Evolutionary conservation across 2,797 vertebrate genomes (phyloP), one percentile per base, ranked within the genome.

Genomic region (Threskiornis aethiopicus): DNA sequence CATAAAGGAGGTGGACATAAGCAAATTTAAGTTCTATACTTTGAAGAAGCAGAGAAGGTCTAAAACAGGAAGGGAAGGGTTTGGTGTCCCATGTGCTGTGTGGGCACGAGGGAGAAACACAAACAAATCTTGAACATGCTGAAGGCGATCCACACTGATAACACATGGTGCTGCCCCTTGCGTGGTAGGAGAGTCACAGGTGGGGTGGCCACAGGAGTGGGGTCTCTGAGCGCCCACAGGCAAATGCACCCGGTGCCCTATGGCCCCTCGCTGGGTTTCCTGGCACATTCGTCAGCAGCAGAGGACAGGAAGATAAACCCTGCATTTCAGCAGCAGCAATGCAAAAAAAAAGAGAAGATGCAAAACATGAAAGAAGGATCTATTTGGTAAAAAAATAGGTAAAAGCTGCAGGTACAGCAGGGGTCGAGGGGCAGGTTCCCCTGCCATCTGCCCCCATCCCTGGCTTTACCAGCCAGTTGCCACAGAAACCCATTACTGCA

Each of bases 401-500:
- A 61, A 79, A 65, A 91, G 10, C 66, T 44, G 83, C 67, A 47
- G 62, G 46, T 37, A 44, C 16, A 15, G 16, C 1, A 0, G 65
- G 70, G 29, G 62, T 16, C 21, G 54, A 6, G 3, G 67, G 55
- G 72, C 72, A 84, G 39, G 29, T 19, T 11, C 5, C 31, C 44
- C 64, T 49, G 5, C 8, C 49, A 17, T 12, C 42, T 16, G 9
- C 49, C 80, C n/a, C 47, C 54, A 66, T 3, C 61, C n/a, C 16
- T 6, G 19, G 33, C 29, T 59, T 62, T 46, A 9, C 57, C 87
- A 87, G 47, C 10, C 46, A 4, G 88, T 93, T 92, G 83, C 89
- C 91, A 91, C 52, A 65, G 96, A 91, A 97, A 97, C 85, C 29
- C 29, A 3, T 46, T 16, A 25, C 28, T 49, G 64, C 47, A 25